Conservation (phyloP, 2,797 vertebrate species). For the Pagetopsis macropterus region DNA sequence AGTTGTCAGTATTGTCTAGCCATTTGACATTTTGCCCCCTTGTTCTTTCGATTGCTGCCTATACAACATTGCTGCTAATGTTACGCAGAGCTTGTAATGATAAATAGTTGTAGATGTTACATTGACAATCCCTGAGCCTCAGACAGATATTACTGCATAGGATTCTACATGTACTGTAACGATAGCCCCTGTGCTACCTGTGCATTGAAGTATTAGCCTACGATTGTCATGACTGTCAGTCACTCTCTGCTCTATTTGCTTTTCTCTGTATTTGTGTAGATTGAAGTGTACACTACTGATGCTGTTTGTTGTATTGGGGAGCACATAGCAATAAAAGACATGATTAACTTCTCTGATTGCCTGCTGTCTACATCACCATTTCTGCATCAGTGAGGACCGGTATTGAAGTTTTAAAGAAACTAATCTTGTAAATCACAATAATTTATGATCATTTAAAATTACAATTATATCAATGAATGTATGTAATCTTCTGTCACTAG, state of each 20-base stretch:
- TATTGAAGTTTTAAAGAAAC: neutral
- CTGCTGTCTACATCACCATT: neutral
- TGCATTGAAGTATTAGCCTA: constrained; percentile 56
- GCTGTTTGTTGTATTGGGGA: constrained; percentile 92
- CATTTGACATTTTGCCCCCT: constrained; percentile 47
- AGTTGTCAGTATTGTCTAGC: constrained; percentile 59
- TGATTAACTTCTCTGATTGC: constrained; percentile 55
- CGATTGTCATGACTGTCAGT: constrained; percentile 51
- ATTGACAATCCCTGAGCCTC: constrained; percentile 86
- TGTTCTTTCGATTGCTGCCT: constrained; percentile 68
- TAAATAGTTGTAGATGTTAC: constrained; percentile 69
- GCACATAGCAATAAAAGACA: constrained; percentile 92
- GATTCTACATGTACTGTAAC: constrained; percentile 70
- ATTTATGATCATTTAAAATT: neutral
- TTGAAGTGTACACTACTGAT: constrained; percentile 93
- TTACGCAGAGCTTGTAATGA: constrained; percentile 77
- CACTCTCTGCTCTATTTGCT: constrained; percentile 73
- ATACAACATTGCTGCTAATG: constrained; percentile 82
- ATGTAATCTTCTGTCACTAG: no score
- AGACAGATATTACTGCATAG: constrained; percentile 74
- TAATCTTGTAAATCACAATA: neutral
- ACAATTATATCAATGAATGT: no score
- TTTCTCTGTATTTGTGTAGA: constrained; percentile 81
- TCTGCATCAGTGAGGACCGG: neutral
- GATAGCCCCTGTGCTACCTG: constrained; percentile 52